phyloP scores from a whole-genome alignment of 2,113 vertebrate genomes.

The Ailuropoda melanoleuca region DNA sequence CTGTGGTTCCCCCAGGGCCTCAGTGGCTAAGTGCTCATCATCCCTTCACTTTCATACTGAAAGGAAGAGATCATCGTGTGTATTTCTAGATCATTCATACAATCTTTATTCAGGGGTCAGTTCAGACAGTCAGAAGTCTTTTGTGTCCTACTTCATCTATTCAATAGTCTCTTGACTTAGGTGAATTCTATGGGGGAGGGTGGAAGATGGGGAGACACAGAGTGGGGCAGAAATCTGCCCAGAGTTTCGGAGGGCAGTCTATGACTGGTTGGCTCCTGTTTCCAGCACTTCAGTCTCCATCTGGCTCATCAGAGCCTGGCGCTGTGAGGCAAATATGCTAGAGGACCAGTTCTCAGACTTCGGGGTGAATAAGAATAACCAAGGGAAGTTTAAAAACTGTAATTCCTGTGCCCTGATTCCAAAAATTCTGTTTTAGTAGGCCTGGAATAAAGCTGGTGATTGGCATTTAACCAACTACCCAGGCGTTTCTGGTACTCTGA shows the following conservation, averaged over 20 bases:
- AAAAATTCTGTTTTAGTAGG: not conserved
- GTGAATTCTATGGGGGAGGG: not conserved
- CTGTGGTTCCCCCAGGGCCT: not conserved
- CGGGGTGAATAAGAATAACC: not conserved
- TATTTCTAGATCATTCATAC: not conserved
- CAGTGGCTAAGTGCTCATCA: not conserved
- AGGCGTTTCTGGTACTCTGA: not conserved
- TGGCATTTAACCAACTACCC: not conserved
- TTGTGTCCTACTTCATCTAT: not conserved
- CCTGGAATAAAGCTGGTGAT: not conserved
- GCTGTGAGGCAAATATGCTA: not conserved
- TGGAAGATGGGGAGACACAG: not conserved
- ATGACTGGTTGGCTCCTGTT: no score
- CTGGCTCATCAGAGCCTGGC: not conserved
- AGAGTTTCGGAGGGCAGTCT: not conserved
- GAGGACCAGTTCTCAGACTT: not conserved
- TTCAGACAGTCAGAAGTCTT: not conserved
- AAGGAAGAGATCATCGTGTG: not conserved
- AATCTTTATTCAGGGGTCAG: not conserved
- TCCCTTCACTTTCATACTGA: not conserved
- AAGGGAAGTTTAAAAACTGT: not conserved
- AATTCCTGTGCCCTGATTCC: not conserved
- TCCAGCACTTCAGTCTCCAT: not conserved
- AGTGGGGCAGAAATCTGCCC: not conserved
- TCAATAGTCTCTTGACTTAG: not conserved